Percentiles rank a stretch among this genome's conserved stretches.
Evolutionary conservation across 2,797 vertebrate species (phyloP).

Genomic region (Apogon hyalosoma): DNA sequence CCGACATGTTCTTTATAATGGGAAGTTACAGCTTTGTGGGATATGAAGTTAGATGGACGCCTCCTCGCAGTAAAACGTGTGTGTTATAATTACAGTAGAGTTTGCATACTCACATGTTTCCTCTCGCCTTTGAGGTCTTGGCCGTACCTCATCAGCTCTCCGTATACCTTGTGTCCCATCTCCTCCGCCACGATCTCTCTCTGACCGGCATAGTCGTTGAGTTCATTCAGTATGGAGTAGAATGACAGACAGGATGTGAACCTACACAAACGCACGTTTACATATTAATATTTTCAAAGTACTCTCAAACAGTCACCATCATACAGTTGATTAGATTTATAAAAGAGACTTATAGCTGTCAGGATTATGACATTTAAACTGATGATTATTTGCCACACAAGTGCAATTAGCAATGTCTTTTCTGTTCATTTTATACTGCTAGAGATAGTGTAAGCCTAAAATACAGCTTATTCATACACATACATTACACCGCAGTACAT

Average conservation of each 20-base stretch:
- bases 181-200: constrained; percentile 99
- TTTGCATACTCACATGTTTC: constrained; percentile 89
- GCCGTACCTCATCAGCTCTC: constrained; percentile 96
- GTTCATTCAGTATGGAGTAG: constrained; percentile 95
- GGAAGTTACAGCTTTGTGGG: constrained; percentile 25
- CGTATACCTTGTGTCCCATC: constrained; percentile 94
- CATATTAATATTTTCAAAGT: not conserved
- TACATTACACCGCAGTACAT: too few species aligned
- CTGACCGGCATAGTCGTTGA: constrained; percentile 98
- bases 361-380: too few species aligned
- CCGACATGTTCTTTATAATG: constrained; percentile 25
- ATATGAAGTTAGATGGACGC: constrained; percentile 1
- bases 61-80: not conserved
- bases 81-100: not conserved
- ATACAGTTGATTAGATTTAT: not conserved
- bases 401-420: too few species aligned
- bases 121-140: constrained; percentile 95
- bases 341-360: too few species aligned
- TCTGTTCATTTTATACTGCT: too few species aligned
- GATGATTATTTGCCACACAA: too few species aligned
- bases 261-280: constrained; percentile 77
- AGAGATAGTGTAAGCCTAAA: too few species aligned
- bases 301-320: too few species aligned
- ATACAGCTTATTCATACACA: too few species aligned
- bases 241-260: constrained; percentile 96